Evolutionary conservation across 2,113 vertebrate genomes (phyloP).

Genomic region (Australoheros scitulus): DNA sequence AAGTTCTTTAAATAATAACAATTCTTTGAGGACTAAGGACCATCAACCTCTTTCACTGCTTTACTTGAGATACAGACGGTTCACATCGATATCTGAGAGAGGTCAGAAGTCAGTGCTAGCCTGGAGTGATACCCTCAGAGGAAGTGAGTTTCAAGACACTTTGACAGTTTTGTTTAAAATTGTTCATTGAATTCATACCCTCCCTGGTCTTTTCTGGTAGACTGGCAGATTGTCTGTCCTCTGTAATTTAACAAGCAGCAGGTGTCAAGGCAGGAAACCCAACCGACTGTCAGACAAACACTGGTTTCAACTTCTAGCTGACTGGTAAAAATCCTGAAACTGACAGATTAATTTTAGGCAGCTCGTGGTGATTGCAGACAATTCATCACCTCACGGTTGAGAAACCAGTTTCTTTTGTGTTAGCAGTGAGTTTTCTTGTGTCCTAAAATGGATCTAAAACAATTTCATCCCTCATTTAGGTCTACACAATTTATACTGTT

Average conservation of each 20-base stretch:
- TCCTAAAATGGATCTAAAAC: background rate
- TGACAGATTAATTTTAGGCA: background rate
- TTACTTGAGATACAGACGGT: background rate
- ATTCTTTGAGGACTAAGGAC: background rate
- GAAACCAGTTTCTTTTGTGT: background rate
- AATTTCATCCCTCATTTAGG: background rate
- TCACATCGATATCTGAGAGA: background rate
- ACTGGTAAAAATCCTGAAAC: background rate
- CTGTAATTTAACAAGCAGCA: slow-evolving; percentile 34
- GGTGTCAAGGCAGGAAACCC: slow-evolving; percentile 4
- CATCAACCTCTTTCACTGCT: too few species aligned
- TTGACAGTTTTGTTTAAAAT: slow-evolving; percentile 1
- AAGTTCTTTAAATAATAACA: background rate
- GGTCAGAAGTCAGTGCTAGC: background rate
- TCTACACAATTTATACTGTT: background rate
- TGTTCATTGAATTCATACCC: background rate
- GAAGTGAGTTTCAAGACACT: background rate
- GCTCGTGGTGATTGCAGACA: background rate
- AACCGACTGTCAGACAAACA: background rate
- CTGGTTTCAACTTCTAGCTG: background rate
- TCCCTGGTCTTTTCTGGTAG: background rate
- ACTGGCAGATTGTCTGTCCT: background rate
- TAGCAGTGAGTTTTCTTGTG: background rate
- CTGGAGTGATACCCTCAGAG: background rate
- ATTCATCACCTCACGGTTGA: background rate